A percentile compares a stretch with the other conserved stretches of the same genome.
Conservation (phyloP, 2,888 invertebrate species). For the Melieria omissa region DNA sequence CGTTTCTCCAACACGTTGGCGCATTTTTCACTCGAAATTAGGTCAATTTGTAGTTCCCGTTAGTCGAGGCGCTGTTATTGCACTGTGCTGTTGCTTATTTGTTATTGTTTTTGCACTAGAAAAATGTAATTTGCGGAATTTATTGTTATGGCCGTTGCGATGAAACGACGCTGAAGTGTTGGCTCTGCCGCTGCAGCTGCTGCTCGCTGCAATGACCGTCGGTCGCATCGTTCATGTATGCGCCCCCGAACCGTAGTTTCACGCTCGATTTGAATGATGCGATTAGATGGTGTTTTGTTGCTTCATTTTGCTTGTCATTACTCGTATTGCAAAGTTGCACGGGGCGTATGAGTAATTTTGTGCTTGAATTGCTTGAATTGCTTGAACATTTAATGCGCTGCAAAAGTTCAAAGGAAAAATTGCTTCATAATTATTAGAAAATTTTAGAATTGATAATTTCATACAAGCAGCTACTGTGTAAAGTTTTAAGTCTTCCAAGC, state of each 20-base stretch:
- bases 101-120: constrained; percentile 10
- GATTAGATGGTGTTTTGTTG: no score
- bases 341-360: no score
- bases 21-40: constrained; percentile 35
- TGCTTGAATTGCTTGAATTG: no score
- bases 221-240: neutral
- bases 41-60: constrained; percentile 42
- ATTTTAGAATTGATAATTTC: no score
- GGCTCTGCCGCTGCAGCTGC: neutral
- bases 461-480: no score
- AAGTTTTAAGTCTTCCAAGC: no score
- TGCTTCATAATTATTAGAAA: no score
- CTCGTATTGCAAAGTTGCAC: no score
- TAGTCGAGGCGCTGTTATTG: constrained; percentile 7
- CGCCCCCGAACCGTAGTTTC: neutral
- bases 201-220: neutral
- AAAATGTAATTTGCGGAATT: constrained; percentile 35
- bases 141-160: constrained; percentile 40
- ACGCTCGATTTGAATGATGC: neutral
- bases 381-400: no score
- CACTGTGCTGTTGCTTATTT: constrained; percentile 7
- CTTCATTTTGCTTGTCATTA: no score
- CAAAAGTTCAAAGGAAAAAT: no score
- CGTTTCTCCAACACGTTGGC: neutral
- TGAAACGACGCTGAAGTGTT: neutral